Base-by-base conservation (phyloP, 2,797 vertebrate genomes). In the Myiothlypis coronata region DNA sequence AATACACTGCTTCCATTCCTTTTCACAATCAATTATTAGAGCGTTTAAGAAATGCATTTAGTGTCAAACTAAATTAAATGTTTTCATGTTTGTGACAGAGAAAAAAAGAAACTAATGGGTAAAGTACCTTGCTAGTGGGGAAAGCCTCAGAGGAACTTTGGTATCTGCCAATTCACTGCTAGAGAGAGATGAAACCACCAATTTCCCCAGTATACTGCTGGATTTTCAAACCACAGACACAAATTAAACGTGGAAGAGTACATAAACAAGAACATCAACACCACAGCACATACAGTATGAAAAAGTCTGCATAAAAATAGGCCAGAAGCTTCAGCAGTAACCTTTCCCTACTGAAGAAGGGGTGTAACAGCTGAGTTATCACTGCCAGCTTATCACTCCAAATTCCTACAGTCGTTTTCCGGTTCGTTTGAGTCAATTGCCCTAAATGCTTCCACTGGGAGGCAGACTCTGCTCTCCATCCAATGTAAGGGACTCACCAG, bases 381-480 rank as follows among this genome's bases (percentile, higher is more conserved):
- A 1, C 24, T 39, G 17, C 35, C 60, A 70, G 8, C 35, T 92
- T 6, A 65, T 32, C 30, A 14, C 47, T 41, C 43, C 55, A 26
- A 65, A 88, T 20, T 78, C 55, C 61, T 57, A 24, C 12, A 32
- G 8, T 28, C 17, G 30, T 53, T 39, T 83, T 50, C 37, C 5
- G 5, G 13, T 26, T 28, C 22, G 1, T 69, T 88, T 46, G 50
- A 84, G 24, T 32, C 71, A 83, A 85, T 17, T 1, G 3, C 74
- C 56, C 28, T 14, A 32, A 57, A 53, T 32, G 15, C 37, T 78
- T 96, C 94, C 93, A 95, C 87, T 81, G 91, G 90, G 96, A 94
- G 94, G 93, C 95, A 96, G 85, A 60, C 93, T 92, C 82, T 85
- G 65, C 91, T 78, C 61, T 81, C 59, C 47, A 50, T 39, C 6